These are phyloP conservation scores for Anarhynchus alexandrinus DNA, from an alignment of 2,113 vertebrate genomes.

Conservation along the genomic window DNA sequence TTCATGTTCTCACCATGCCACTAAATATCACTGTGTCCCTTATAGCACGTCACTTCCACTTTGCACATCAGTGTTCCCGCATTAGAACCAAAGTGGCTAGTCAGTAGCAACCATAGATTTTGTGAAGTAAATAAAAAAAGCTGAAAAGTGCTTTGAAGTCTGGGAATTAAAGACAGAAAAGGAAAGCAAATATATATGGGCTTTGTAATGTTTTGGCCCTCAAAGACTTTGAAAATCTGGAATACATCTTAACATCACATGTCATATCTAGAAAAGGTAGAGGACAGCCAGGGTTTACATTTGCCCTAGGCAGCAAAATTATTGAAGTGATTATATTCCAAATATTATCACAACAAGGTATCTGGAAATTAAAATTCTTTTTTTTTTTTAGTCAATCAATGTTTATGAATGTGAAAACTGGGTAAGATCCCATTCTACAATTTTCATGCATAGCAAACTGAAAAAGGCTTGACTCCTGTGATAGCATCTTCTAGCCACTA, in stretches of 20 bases:
- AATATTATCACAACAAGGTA: conserved; percentile 57
- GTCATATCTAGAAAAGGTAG: conserved; percentile 44
- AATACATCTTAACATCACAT: conserved; percentile 30
- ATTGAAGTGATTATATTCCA: conserved; percentile 57
- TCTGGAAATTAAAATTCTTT: conserved; percentile 58
- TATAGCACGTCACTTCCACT: neutral
- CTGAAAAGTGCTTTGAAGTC: neutral
- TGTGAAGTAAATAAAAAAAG: neutral
- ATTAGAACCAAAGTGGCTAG: neutral
- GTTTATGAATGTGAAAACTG: conserved; percentile 49
- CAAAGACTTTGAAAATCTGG: conserved; percentile 48
- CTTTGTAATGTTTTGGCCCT: neutral
- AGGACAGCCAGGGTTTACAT: conserved; percentile 34
- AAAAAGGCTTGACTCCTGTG: neutral
- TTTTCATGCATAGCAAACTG: neutral
- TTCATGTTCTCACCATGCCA: neutral
- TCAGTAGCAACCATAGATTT: neutral
- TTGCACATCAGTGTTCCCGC: neutral
- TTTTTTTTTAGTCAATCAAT: conserved; percentile 43
- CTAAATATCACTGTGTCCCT: neutral
- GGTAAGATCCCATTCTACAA: neutral
- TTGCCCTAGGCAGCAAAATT: conserved; percentile 45
- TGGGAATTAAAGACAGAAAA: neutral
- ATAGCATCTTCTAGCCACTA: neutral
- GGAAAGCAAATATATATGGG: neutral